Base-by-base conservation (phyloP, 2,888 invertebrate species). In the Epirrhoe alternata region DNA sequence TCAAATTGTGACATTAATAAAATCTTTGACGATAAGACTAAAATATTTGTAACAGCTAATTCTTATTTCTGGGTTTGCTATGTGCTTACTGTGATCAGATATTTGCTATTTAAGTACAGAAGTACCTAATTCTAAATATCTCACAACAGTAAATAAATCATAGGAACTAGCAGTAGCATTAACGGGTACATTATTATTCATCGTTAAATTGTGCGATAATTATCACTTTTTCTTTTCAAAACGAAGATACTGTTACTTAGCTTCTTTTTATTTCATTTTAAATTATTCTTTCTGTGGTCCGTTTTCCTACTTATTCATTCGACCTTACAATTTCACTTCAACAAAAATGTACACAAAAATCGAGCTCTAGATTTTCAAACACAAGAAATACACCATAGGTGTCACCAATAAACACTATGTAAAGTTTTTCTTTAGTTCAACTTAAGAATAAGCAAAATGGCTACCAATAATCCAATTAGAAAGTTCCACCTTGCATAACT, bases 301-400 rank as follows among this genome's bases (percentile, higher is more conserved):
- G 64, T 66, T 69, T 66, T 64, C 64, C 64, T 66, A 69, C 64
- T 64, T 66, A 61, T 59, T 64, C 47, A 64, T 58, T 69, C 54
- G 42, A 58, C 57, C 55, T 52, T 49, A 57, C 51, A 14, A 31
- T 49, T 35, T 33, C 24, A 45, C 17, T 52, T 24, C 24, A 63
- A 49, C 35, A 58, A 51, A 56, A 12, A 7, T 62, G 16, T 38
- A 38, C 10, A 38, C 6, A 7, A 38, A 38, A 3, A 7, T 38
- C 35, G 3, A 38, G 10, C 35, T 38, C 8, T 38, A 38, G 2
- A 38, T 38, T 24, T 38, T 38, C 35, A 38, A 38, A 38, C 35
- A 38, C 35, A 38, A 24, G 24, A 24, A 2, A 24, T 3, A 24
- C 24, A 24, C 24, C 24, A 24, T n/a, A n/a, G n/a, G n/a, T n/a